Conservation (phyloP, 1,140 invertebrate species). For the Trichoplusia ni region DNA sequence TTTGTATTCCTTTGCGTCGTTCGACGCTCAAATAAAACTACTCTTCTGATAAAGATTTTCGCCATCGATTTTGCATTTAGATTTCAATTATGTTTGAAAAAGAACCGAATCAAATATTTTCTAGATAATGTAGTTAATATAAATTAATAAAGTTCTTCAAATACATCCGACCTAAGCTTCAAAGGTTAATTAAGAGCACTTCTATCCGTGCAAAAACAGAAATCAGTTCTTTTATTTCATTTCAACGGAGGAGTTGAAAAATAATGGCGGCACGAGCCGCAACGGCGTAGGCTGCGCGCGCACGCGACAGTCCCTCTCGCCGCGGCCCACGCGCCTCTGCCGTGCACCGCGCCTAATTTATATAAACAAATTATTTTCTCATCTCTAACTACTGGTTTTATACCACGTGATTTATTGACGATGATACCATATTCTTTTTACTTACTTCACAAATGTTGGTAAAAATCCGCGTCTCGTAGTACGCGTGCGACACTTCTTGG, state of each 20-base stretch:
- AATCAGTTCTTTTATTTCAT: slow-evolving; percentile 45
- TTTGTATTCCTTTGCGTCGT: too few relatives aligned
- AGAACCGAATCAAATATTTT: too few relatives aligned
- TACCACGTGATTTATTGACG: slow-evolving; percentile 51
- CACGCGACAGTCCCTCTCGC: slow-evolving; percentile 65
- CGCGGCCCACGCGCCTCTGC: slow-evolving; percentile 54
- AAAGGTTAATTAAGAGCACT: slow-evolving; percentile 23
- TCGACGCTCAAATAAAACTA: too few relatives aligned
- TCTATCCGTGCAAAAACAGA: slow-evolving; percentile 25
- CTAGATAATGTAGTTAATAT: too few relatives aligned
- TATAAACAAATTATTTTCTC: slow-evolving; percentile 75
- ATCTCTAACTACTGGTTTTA: slow-evolving; percentile 74
- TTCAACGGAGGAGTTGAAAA: slow-evolving; percentile 56
- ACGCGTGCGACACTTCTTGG: slow-evolving; percentile 47
- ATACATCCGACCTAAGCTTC: too few relatives aligned
- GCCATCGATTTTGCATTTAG: too few relatives aligned
- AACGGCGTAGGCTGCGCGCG: slow-evolving; percentile 73
- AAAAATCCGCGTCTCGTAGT: slow-evolving; percentile 52
- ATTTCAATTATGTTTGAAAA: too few relatives aligned
- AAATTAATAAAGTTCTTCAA: too few relatives aligned
- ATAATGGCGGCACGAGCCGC: slow-evolving; percentile 53
- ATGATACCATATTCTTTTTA: slow-evolving; percentile 36
- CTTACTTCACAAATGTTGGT: slow-evolving; percentile 20
- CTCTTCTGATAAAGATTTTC: too few relatives aligned
- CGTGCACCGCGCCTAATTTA: slow-evolving; percentile 62